A percentile compares a stretch with the other conserved stretches of the same genome.
Conservation (phyloP, 2,888 invertebrate genomes). For the Octonoba sinensis region DNA sequence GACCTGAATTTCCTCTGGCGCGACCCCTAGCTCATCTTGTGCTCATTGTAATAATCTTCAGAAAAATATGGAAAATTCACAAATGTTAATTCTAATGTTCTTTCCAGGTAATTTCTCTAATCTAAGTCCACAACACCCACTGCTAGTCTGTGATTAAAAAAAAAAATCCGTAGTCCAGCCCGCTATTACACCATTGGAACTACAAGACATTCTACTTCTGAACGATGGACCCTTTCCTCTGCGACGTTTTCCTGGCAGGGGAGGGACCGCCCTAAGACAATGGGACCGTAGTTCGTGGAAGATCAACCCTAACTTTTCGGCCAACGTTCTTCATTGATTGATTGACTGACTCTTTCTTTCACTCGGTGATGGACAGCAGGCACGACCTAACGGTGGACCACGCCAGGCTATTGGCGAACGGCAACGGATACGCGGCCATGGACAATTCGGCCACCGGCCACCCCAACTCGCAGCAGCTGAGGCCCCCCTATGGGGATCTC, state of each 20-base stretch:
- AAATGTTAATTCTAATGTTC: too few relatives aligned
- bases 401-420: constrained; percentile 27
- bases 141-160: too few relatives aligned
- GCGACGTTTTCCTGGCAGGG: constrained; percentile 7
- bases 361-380: constrained; percentile 37
- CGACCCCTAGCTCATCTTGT: too few relatives aligned
- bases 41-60: too few relatives aligned
- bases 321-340: too few relatives aligned
- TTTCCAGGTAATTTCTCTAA: too few relatives aligned
- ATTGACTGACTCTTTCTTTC: too few relatives aligned
- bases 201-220: background rate
- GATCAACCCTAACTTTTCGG: background rate
- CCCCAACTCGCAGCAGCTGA: constrained; percentile 41
- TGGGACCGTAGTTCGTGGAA: constrained; percentile 12
- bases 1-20: too few relatives aligned
- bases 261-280: constrained; percentile 16
- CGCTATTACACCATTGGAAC: too few relatives aligned
- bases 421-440: constrained; percentile 31
- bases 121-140: too few relatives aligned
- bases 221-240: constrained; percentile 16
- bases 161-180: too few relatives aligned
- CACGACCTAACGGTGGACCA: constrained; percentile 53
- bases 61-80: too few relatives aligned
- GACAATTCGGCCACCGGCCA: constrained; percentile 39
- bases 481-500: constrained; percentile 47